Evolutionary conservation across 2,888 invertebrate species (phyloP).

Genomic region (Girardia tigrina): DNA sequence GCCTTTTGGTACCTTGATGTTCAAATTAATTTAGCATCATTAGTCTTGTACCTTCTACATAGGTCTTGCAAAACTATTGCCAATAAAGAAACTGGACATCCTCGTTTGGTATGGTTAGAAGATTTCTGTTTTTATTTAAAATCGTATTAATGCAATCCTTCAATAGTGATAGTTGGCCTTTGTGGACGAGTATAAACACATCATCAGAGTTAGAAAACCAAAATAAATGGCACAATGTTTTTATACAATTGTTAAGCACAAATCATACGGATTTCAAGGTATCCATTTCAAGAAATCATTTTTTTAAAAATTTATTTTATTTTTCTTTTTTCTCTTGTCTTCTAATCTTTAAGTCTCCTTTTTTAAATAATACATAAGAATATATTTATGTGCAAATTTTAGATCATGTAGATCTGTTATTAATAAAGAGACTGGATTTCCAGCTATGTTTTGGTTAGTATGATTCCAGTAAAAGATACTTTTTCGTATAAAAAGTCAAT

Average conservation of each 20-base stretch:
- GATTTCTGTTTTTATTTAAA: neutral
- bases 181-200: neutral
- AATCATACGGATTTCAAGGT: constrained; percentile 1
- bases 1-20: no score
- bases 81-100: constrained; percentile 19
- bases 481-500: neutral
- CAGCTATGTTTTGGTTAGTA: neutral
- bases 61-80: neutral
- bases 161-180: neutral
- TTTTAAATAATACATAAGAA: neutral
- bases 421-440: constrained; percentile 12
- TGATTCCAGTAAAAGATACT: neutral
- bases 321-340: neutral
- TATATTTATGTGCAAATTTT: neutral
- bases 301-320: neutral
- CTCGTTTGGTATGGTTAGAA: constrained; percentile 12
- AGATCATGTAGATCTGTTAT: constrained; percentile 11
- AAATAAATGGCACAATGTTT: neutral
- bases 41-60: no score
- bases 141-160: neutral
- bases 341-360: neutral
- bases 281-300: neutral
- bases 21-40: no score
- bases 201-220: no score
- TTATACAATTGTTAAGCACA: neutral